phyloP scores from a whole-genome alignment of 2,113 vertebrate species.

The Sylvilagus bachmani region DNA sequence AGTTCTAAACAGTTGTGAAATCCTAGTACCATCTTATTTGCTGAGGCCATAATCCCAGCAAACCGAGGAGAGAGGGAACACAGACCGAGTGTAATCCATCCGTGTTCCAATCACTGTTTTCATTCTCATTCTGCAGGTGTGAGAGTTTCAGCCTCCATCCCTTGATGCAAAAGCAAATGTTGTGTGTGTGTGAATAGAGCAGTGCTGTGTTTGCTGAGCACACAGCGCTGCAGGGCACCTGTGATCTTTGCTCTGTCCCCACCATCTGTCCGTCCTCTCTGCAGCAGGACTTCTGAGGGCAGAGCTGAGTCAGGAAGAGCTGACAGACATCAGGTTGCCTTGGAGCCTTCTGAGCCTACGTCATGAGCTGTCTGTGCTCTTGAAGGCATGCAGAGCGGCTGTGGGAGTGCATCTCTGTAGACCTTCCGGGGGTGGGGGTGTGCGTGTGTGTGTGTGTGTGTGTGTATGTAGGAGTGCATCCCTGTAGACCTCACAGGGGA shows the following conservation, averaged over 20 bases:
- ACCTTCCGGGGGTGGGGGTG: too few species aligned
- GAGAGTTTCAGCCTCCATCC: background rate
- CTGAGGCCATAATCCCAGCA: background rate
- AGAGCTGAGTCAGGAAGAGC: background rate
- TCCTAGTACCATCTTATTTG: background rate
- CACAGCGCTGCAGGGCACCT: accelerated
- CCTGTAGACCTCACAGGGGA: background rate
- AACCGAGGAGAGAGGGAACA: background rate
- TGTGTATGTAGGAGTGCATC: too few species aligned
- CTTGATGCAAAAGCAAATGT: slow-evolving; percentile 1
- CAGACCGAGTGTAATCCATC: background rate
- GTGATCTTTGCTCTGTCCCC: too few species aligned
- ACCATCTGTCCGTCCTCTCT: accelerated
- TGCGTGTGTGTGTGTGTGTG: background rate
- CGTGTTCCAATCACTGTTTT: background rate
- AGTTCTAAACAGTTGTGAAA: background rate
- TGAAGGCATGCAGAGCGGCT: accelerated
- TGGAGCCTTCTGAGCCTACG: too few species aligned
- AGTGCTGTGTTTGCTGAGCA: background rate
- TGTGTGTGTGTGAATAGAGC: background rate
- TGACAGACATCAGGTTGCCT: background rate
- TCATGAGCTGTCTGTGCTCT: background rate
- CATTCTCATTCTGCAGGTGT: background rate
- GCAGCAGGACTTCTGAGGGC: too few species aligned
- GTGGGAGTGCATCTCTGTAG: background rate